Conservation (phyloP, 2,113 vertebrate species). For the Takifugu flavidus region DNA sequence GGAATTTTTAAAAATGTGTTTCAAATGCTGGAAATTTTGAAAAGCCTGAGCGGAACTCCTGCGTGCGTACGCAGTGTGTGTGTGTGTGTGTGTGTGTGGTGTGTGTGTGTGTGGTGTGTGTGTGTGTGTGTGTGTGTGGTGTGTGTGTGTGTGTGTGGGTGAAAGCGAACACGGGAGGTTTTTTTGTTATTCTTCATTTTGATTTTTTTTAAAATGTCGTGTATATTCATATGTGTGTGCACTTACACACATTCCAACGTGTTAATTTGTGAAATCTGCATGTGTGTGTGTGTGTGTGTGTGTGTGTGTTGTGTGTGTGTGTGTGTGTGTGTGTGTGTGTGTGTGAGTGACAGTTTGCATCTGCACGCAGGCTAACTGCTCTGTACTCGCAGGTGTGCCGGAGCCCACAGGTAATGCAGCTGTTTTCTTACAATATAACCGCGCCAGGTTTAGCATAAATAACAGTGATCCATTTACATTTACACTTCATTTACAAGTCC, state of each 20-base stretch:
- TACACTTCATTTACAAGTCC: constrained; percentile 57
- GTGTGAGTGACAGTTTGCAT: constrained; percentile 69
- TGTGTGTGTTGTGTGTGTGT: constrained; percentile 10
- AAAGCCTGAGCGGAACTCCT: constrained; percentile 12
- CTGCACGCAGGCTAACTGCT: constrained; percentile 58
- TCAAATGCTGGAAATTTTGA: constrained; percentile 22
- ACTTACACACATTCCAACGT: constrained; percentile 12
- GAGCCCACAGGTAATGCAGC: constrained; percentile 68
- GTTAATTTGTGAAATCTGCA: constrained; percentile 5
- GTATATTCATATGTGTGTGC: constrained; percentile 1
- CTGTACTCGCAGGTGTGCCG: constrained; percentile 63
- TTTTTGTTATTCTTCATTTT: constrained; percentile 11
- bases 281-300: not conserved
- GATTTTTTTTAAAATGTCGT: constrained; percentile 10
- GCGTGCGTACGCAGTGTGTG: not conserved
- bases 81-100: constrained; percentile 12
- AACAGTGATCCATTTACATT: constrained; percentile 50
- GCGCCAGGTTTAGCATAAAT: constrained; percentile 51
- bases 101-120: constrained; percentile 18
- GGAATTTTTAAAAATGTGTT: constrained; percentile 6
- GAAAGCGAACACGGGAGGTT: not conserved
- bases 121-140: constrained; percentile 4
- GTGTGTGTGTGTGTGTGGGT: constrained; percentile 5
- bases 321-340: constrained; percentile 2
- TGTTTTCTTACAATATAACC: constrained; percentile 50